Base-by-base conservation (phyloP, 1,140 invertebrate genomes). In the Parasteatoda tepidariorum region DNA sequence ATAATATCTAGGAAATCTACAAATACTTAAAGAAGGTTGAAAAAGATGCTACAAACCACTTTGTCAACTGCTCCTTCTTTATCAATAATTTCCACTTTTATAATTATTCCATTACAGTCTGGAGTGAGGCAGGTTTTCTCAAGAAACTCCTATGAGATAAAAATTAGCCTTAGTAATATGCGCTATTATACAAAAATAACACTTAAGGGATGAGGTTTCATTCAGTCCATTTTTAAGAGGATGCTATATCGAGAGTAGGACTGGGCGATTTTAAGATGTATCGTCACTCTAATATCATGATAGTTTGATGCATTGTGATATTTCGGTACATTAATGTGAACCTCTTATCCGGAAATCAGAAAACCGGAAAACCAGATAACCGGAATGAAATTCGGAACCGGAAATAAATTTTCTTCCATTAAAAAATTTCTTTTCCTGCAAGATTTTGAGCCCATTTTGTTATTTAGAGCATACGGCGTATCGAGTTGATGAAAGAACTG, bases 81-180 rank as follows among this genome's bases (percentile, higher is more conserved):
- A 11, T 7, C 30, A 24, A 76, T 61, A 54, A 5, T 61, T 62
- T 68, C 26, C n/a, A 84, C 73, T 31, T 84, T 59, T 11, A 41
- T 24, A 28, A 84, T 41, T 22, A 31, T 2, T 24, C 83, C 73
- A 1, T 68, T 64, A 70, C 84, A 84, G 22, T 84, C 84, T 22
- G 84, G 84, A 7, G 84, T 84, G 15, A 81, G 59, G 38, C 84
- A 84, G 24, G 24, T 24, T 31, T 68, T 15, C 0, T 33, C 76
- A 0, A 84, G 18, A 24, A 81, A 81, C 6, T 73, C 67, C 81
- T 83, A 67, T 7, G 57, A 55, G 30, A 55, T 15, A 26, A 73
- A 68, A 41, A 22, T n/a, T 59, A n/a, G 18, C 41, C 7, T 9
- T 7, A 9, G 7, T 48, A 9, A 9, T 18, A 48, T 18, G 18